A percentile compares a stretch with the other conserved stretches of the same genome.
phyloP scores from a whole-genome alignment of 2,113 vertebrate species.

The Cepphus grylle region DNA sequence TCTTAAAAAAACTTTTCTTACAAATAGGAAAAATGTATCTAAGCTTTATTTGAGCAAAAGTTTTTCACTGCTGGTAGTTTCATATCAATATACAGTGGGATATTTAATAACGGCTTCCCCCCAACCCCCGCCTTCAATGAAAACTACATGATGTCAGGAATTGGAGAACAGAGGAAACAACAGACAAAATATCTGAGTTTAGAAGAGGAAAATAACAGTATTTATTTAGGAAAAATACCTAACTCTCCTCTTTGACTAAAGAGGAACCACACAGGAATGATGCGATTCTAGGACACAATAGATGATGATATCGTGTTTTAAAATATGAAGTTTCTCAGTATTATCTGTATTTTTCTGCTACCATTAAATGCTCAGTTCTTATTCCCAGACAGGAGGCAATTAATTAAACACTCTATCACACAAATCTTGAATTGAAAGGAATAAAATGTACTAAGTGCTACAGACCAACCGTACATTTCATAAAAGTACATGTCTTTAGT shows the following conservation, averaged over 20 bases:
- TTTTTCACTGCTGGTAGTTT: neutral
- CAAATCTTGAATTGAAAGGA: neutral
- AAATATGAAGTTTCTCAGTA: neutral
- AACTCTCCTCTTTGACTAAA: neutral
- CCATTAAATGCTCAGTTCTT: neutral
- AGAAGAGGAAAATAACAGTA: neutral
- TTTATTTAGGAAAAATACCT: neutral
- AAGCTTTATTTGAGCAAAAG: neutral
- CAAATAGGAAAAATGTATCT: neutral
- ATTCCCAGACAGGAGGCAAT: neutral
- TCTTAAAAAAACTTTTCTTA: neutral
- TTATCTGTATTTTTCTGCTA: neutral
- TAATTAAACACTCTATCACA: neutral
- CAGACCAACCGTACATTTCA: neutral
- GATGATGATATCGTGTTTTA: neutral
- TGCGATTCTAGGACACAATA: neutral
- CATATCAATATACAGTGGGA: neutral
- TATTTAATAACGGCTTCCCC: neutral
- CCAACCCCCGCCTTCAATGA: fast-evolving
- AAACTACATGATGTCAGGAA: neutral
- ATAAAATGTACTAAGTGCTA: neutral
- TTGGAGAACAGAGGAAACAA: neutral
- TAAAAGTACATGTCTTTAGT: neutral
- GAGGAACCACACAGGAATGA: neutral
- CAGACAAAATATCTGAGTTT: neutral